Base-by-base conservation (phyloP, 2,113 vertebrate species). In the Microcebus griseorufus region DNA sequence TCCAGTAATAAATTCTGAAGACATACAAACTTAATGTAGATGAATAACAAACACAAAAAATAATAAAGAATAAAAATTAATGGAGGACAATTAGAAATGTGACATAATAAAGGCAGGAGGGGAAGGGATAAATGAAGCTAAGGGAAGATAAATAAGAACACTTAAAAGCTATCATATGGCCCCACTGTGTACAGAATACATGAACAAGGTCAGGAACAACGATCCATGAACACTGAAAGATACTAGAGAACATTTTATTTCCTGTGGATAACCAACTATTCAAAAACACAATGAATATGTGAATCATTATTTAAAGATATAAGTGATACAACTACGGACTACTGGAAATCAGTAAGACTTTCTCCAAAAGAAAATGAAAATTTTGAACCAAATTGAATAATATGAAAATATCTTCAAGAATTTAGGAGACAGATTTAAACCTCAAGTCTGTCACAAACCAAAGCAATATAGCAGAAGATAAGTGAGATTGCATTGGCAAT, bases 21-120 rank as follows among this genome's bases (percentile, higher is more conserved):
- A 45, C 37, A 64, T 78, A 27, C 5, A 88, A 83, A 18, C 5
- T 70, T 76, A 64, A 65, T 60, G 8, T 37, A 69, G 25, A 69
- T 79, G 64, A 96, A 51, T 62, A 78, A 94, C 45, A 86, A 88
- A 91, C 62, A 51, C 13, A 86, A 42, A 42, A 88, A 62, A 86
- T 37, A 97, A 72, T 55, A 34, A 48, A 93, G 48, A 70, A 60
- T 94, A 90, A 93, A 95, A 94, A 53, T 92, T 58, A 78, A 58
- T 62, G 73, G 39, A 83, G 76, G 76, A 58, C 34, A 48, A 83
- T 92, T 90, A 75, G 48, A 88, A 94, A 58, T 82, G 10, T 39
- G 55, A 39, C 42, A 62, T 90, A 62, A 82, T 60, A 88, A 94
- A 93, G 2, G 5, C 34, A 45, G 29, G 42, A 58, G 14, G 64